Base-by-base conservation (phyloP, 2,888 invertebrate genomes). In the Hoplodrina blanda region DNA sequence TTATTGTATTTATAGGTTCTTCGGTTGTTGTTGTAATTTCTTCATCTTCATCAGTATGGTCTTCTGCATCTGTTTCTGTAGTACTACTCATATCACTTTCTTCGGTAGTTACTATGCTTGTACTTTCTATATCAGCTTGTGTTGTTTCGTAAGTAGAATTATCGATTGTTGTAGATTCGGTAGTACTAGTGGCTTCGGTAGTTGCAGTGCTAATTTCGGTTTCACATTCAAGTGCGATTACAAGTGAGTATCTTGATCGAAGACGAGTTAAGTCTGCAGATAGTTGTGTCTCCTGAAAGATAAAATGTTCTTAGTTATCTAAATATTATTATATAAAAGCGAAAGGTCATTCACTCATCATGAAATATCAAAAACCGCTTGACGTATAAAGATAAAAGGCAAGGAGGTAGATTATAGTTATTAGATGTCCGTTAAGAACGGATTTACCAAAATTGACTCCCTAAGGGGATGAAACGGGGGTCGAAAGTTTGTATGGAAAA, bases 161-260 rank as follows among this genome's bases (percentile, higher is more conserved):
- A 15, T 67, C 60, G 50, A 37, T 19, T 25, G 59, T 15, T 19
- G 46, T 56, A 37, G 33, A 17, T 54, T 68, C 69, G 6, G 69
- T 69, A 46, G 49, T 67, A 49, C 20, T 57, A 25, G 54, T 52
- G 10, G 17, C 17, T n/a, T 66, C 25, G 30, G 19, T 63, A 49
- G 55, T 49, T 44, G 78, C 67, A n/a, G 82, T 83, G 5, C 62
- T 73, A 49, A 85, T 85, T 7, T 61, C 50, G 0, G 67, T 82
- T 65, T 82, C 81, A 77, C 94, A 95, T 20, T 91, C 81, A 30
- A 96, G 84, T 25, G 94, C 96, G 4, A 96, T 86, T 15, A 89
- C 89, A 0, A 94, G 66, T 0, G 92, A 86, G 65, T 90, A 92
- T 13, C 85, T 70, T 4, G 95, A 92, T 10, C 71, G 79, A 6